These are phyloP conservation scores for Papilio polyxenes DNA, from an alignment of 1,140 invertebrate species.

Conservation along the genomic window DNA sequence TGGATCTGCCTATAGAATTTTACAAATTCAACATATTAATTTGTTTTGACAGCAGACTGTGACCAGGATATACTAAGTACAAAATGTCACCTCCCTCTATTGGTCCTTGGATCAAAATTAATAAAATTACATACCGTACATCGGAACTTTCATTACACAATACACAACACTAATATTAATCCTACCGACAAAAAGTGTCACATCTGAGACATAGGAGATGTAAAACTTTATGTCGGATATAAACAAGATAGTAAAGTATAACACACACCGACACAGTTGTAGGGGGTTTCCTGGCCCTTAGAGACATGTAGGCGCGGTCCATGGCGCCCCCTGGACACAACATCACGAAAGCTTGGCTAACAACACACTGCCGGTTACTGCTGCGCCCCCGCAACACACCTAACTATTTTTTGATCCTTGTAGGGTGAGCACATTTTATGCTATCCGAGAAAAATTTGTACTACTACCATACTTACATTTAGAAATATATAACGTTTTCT, in stretches of 20 bases:
- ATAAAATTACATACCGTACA: constrained; percentile 13
- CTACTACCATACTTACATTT: not conserved
- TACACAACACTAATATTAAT: not conserved
- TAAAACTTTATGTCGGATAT: not conserved
- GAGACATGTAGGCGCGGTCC: constrained; percentile 79
- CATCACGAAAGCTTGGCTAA: constrained; percentile 65
- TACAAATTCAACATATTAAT: not conserved
- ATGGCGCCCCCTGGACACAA: constrained; percentile 75
- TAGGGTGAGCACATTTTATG: constrained; percentile 2
- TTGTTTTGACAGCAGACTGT: not conserved
- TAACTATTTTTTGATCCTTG: constrained; percentile 27
- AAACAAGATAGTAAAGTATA: no score
- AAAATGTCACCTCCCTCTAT: not conserved
- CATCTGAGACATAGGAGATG: not conserved
- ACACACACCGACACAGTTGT: constrained; percentile 64
- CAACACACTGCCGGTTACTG: constrained; percentile 22
- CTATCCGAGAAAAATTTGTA: not conserved
- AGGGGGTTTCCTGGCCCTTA: constrained; percentile 73
- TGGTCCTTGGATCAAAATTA: not conserved
- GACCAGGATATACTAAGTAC: not conserved
- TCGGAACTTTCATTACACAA: not conserved
- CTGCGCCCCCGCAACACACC: constrained; percentile 19
- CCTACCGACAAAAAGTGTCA: not conserved
- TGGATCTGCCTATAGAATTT: not conserved
- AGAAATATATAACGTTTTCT: no score